Conservation (phyloP, 2,888 invertebrate genomes). For the Blastobasis lacticolella region DNA sequence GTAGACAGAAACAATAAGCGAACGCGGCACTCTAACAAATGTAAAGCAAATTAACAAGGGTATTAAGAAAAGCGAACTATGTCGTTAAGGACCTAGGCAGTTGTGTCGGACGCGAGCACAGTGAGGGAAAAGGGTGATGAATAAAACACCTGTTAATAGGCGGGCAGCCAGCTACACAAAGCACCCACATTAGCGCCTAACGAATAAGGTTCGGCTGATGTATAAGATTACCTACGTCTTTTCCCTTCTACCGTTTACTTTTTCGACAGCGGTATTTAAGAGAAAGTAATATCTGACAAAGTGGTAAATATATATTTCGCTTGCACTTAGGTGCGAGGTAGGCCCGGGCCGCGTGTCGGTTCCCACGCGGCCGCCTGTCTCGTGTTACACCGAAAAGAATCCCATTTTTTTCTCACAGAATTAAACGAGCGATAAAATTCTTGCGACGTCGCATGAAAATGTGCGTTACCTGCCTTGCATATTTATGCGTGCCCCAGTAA, state of each 20-base stretch:
- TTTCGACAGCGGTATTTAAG: slow-evolving; percentile 49
- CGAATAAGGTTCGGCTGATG: slow-evolving; percentile 56
- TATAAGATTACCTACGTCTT: slow-evolving; percentile 52
- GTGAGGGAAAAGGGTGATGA: slow-evolving; percentile 51
- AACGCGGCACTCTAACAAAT: slow-evolving; percentile 39
- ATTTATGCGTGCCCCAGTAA: slow-evolving; percentile 70
- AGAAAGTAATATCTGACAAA: slow-evolving; percentile 65
- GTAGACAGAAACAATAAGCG: slow-evolving; percentile 28
- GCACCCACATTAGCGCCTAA: slow-evolving; percentile 57
- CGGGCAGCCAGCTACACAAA: slow-evolving; percentile 44
- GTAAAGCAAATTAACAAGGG: slow-evolving; percentile 47
- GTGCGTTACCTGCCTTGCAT: slow-evolving; percentile 74
- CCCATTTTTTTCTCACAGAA: slow-evolving; percentile 68
- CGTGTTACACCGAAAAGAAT: slow-evolving; percentile 62
- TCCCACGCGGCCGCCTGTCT: slow-evolving; percentile 66
- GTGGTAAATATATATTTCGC: slow-evolving; percentile 60
- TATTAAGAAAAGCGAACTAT: slow-evolving; percentile 51
- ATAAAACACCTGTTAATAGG: slow-evolving; percentile 63
- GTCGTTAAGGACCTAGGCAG: slow-evolving; percentile 46
- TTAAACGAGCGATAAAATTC: slow-evolving; percentile 74
- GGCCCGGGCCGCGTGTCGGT: slow-evolving; percentile 44
- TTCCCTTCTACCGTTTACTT: slow-evolving; percentile 44
- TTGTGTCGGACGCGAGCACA: slow-evolving; percentile 42
- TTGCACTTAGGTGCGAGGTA: slow-evolving; percentile 61
- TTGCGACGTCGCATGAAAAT: slow-evolving; percentile 74